Base-by-base conservation (phyloP, 2,113 vertebrate genomes). In the Oreochromis tanganicae region DNA sequence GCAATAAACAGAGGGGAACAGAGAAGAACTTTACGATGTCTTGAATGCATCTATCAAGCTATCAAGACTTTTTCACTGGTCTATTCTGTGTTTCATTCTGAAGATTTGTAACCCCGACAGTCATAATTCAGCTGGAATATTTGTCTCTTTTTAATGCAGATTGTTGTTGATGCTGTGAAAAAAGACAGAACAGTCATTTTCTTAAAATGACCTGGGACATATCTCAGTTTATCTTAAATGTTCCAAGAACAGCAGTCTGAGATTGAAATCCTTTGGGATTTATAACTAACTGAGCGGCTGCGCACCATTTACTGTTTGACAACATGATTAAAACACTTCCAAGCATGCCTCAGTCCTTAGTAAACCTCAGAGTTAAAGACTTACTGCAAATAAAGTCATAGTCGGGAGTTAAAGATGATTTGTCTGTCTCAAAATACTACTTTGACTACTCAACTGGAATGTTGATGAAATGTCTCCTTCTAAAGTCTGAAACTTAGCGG, bases 1-100 rank as follows among this genome's bases (percentile, higher is more conserved):
- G 6, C 80, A 84, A 90, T 92, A 88, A 93, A 88, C 81, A 59
- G 11, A 68, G 34, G 86, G 68, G 81, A 61, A 27, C 59, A 54
- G 59, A 59, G 32, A 21, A 38, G 19, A 63, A 14, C 89, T 85
- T 54, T 29, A 55, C 19, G 80, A 57, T 14, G 36, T 24, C 19
- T 86, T 57, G 36, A 79, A 82, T 81, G n/a, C n/a, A 16, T 81
- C 56, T 17, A 57, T 27, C 55, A 4, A 27, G 24, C 56, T 41
- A 52, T 32, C 19, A n/a, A 88, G 29, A 48, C 27, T 13, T 11
- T 17, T 52, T 56, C 32, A 16, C 61, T 80, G 10, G 13, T 87
- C 17, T 38, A 27, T 34, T 79, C 36, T 86, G 21, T 27, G 52
- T 34, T 59, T 59, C 10, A 17, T 85, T 85, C 78, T 85, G 9